These are phyloP conservation scores for Phainopepla nitens DNA, from an alignment of 2,113 vertebrate genomes.

Conservation along the genomic window DNA sequence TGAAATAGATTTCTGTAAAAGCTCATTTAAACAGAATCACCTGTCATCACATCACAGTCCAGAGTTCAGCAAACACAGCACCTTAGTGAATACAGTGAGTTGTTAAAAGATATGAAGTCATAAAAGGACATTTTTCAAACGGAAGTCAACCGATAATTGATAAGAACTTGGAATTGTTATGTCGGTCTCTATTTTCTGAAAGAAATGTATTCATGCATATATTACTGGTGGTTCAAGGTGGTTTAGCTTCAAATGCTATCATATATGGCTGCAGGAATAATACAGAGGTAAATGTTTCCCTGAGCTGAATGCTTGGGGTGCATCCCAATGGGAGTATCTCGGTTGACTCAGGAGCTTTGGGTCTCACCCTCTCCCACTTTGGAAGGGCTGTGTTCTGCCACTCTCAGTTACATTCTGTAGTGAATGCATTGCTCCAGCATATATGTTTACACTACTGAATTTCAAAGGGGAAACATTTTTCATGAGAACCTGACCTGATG, in stretches of 20 bases:
- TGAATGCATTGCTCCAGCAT: neutral
- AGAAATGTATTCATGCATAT: neutral
- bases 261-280: neutral
- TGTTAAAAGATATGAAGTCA: neutral
- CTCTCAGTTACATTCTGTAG: fast-evolving
- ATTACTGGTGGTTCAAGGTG: neutral
- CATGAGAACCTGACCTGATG: neutral
- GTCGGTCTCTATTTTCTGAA: neutral
- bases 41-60: neutral
- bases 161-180: neutral
- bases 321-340: neutral
- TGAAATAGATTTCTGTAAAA: neutral
- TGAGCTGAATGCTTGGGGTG: neutral
- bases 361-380: neutral
- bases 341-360: neutral
- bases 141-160: neutral
- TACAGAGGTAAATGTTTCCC: neutral
- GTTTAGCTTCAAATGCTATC: neutral
- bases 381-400: neutral
- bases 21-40: neutral
- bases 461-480: neutral
- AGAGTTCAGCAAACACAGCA: neutral
- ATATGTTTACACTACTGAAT: neutral
- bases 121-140: neutral
- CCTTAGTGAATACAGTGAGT: neutral